Evolutionary conservation across 2,888 invertebrate genomes (phyloP).

Genomic region (Daptonema setosum): DNA sequence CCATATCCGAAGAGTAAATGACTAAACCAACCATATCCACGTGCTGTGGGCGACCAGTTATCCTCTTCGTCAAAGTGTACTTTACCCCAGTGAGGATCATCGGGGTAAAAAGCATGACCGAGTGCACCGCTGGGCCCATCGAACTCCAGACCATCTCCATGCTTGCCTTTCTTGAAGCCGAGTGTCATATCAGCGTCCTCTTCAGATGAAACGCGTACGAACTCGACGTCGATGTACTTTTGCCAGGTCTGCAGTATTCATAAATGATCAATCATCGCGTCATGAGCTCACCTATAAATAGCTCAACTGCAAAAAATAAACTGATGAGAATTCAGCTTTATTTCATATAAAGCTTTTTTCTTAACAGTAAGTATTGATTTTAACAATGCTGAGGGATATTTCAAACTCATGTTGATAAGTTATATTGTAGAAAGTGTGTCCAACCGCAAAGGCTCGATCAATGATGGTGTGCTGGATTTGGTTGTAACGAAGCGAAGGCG

Average conservation of each 20-base stretch:
- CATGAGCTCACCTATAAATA: no score
- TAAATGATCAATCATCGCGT: no score
- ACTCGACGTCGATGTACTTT: background rate
- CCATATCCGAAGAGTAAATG: background rate
- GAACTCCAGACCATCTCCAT: slow-evolving; percentile 15
- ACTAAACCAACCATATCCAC: background rate
- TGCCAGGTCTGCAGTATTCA: slow-evolving; percentile 1
- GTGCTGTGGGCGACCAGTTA: slow-evolving; percentile 41
- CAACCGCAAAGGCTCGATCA: no score
- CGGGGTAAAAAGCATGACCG: slow-evolving; percentile 21
- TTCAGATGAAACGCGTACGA: background rate
- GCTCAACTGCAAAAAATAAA: no score
- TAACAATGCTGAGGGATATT: no score
- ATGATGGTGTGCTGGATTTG: no score
- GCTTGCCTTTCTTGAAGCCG: slow-evolving; percentile 11
- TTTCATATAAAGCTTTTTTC: no score
- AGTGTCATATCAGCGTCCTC: slow-evolving; percentile 12
- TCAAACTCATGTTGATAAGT: no score
- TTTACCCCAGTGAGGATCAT: slow-evolving; percentile 34
- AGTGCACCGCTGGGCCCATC: slow-evolving; percentile 19
- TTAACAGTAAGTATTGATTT: no score
- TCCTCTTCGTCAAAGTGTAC: slow-evolving; percentile 90
- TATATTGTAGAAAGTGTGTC: no score
- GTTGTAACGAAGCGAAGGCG: no score
- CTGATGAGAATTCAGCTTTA: no score